Base-by-base conservation (phyloP, 2,113 vertebrate species). In the Sceloporus tristichus region DNA sequence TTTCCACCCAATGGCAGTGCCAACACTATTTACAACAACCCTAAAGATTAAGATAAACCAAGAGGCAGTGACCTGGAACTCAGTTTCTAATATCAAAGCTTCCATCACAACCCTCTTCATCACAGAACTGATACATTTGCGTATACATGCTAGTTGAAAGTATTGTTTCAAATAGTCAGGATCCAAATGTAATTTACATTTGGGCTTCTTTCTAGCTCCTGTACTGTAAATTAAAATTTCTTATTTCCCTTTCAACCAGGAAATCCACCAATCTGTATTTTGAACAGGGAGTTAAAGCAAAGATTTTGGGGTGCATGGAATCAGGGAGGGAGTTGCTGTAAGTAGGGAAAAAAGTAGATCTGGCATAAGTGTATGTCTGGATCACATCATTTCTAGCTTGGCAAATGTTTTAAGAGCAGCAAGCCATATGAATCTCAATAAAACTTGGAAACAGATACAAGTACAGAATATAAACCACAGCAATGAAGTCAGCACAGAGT, bases 391-490 rank as follows among this genome's bases (percentile, higher is more conserved):
- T 25, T 78, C n/a, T 7, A 48, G 16, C 66, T 34, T 66, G 85
- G 14, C 65, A 88, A 74, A 48, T 54, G 82, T 38, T 83, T 14
- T 40, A 82, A 75, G 86, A 91, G 21, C 27, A 87, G 6, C 16
- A 84, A 92, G 25, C 78, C 62, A 21, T 13, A 70, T 77, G 79
- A 84, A 29, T 77, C n/a, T 87, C 6, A 19, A 34, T 14, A 88
- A 75, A 13, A 48, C 85, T 83, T 78, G 82, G 79, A 89, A 87
- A 4, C 59, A 40, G 19, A 71, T 1, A 40, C n/a, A 85, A 54
- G 8, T 40, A 68, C 79, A 75, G 56, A 81, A 65, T 62, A 75
- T 29, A 81, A 84, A 9, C 18, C 2, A 87, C 34, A 56, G 21
- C 71, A 66, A 86, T 18, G 76, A 85, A 85, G 23, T 5, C 53